Evolutionary conservation across 2,797 vertebrate species (phyloP).

Genomic region (Clarias pachynema): DNA sequence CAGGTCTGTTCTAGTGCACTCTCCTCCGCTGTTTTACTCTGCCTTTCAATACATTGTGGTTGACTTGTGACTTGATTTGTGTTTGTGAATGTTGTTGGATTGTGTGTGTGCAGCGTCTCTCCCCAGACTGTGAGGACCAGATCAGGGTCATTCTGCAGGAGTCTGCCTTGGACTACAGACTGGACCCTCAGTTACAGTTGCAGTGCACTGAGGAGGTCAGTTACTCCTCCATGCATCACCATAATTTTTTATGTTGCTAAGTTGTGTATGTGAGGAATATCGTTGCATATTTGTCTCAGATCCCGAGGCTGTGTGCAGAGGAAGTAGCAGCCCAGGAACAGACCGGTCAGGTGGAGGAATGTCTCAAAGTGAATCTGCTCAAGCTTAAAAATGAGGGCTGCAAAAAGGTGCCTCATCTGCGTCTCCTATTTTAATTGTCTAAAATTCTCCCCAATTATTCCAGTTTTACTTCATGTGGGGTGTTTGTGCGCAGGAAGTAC

Average conservation of each 20-base stretch:
- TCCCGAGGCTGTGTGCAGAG: constrained; percentile 87
- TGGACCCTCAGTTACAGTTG: constrained; percentile 95
- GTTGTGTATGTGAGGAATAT: neutral
- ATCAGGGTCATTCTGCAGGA: constrained; percentile 94
- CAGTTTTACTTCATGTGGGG: neutral
- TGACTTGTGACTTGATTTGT: neutral
- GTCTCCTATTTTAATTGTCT: neutral
- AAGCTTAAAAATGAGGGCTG: constrained; percentile 90
- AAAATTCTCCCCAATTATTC: neutral
- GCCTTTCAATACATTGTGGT: neutral
- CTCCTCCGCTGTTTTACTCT: neutral
- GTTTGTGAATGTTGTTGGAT: neutral
- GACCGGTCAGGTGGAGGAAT: constrained; percentile 96
- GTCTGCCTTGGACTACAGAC: constrained; percentile 93
- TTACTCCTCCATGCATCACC: neutral
- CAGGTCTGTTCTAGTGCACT: constrained; percentile 79
- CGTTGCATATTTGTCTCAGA: constrained; percentile 69
- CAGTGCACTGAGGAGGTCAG: constrained; percentile 92
- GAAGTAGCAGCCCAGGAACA: constrained; percentile 97
- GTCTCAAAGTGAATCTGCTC: constrained; percentile 93
- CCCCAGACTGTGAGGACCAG: constrained; percentile 96
- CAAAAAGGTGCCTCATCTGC: constrained; percentile 84
- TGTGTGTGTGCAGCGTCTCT: constrained; percentile 80
- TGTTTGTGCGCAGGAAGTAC: constrained; percentile 81
- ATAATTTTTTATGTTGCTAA: neutral